Conservation (phyloP, 2,797 vertebrate species). For the Chaunax sp. region DNA sequence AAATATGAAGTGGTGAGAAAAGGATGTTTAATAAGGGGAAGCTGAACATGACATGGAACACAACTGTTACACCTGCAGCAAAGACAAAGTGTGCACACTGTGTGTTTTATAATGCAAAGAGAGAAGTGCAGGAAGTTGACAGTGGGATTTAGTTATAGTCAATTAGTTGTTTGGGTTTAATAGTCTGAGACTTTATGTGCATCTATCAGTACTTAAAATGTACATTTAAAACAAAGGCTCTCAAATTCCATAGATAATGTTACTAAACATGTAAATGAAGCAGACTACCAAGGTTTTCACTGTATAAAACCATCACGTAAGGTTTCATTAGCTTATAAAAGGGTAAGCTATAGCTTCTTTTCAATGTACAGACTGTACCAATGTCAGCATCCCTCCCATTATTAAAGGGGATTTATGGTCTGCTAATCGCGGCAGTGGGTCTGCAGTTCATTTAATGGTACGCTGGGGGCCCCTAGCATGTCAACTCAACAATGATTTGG, state of each 20-base stretch:
- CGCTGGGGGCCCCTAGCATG: slow-evolving; percentile 8
- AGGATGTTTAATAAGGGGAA: no score
- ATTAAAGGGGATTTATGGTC: slow-evolving; percentile 40
- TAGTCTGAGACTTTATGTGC: no score
- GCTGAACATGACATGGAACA: neutral
- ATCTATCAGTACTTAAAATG: neutral
- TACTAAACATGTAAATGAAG: neutral
- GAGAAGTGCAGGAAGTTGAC: neutral
- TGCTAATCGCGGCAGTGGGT: slow-evolving; percentile 19
- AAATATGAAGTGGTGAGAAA: no score
- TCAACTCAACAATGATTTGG: slow-evolving; percentile 16
- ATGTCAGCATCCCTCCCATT: slow-evolving; percentile 11
- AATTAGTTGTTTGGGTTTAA: no score
- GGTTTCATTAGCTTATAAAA: neutral
- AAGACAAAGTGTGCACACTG: neutral
- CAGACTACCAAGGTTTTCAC: neutral
- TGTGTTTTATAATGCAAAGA: slow-evolving; percentile 12
- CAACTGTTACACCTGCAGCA: neutral
- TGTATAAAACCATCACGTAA: neutral
- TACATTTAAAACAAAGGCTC: neutral
- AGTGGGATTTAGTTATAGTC: neutral
- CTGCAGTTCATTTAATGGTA: slow-evolving; percentile 25
- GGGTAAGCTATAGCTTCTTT: neutral
- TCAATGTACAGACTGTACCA: slow-evolving; percentile 8
- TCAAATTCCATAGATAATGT: neutral